Conservation (phyloP, 2,113 vertebrate genomes). For the Zapornia atra region DNA sequence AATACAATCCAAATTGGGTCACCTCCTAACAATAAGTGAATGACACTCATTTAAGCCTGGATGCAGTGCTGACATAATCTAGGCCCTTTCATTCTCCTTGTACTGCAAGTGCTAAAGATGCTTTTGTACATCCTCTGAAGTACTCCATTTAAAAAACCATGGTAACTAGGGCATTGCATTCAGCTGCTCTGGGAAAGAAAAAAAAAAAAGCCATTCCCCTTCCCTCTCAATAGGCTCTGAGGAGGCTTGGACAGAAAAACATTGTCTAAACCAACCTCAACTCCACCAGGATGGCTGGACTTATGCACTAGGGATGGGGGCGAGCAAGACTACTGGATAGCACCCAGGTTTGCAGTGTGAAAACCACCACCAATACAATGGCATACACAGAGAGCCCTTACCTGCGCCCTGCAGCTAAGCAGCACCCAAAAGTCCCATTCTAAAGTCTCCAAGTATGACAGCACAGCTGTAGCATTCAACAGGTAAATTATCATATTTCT, state of each 20-base stretch:
- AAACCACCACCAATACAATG: not conserved
- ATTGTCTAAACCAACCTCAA: not conserved
- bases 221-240: not conserved
- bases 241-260: not conserved
- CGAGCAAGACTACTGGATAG: rapidly evolving
- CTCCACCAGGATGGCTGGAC: not conserved
- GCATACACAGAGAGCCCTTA: not conserved
- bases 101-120: constrained; percentile 33
- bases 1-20: constrained; percentile 31
- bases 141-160: not conserved
- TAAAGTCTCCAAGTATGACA: rapidly evolving
- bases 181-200: not conserved
- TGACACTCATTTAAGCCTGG: not conserved
- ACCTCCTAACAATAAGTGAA: not conserved
- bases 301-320: not conserved
- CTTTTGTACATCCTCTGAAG: constrained; percentile 48
- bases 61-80: not conserved
- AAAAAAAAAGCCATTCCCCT: not conserved
- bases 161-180: constrained; percentile 19
- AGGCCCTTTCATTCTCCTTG: constrained; percentile 7
- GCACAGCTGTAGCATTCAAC: not conserved
- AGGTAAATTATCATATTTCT: not conserved
- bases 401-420: not conserved
- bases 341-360: not conserved
- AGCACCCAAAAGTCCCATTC: not conserved